Base-by-base conservation (phyloP, 1,140 invertebrate genomes). In the Augochlora pura region DNA sequence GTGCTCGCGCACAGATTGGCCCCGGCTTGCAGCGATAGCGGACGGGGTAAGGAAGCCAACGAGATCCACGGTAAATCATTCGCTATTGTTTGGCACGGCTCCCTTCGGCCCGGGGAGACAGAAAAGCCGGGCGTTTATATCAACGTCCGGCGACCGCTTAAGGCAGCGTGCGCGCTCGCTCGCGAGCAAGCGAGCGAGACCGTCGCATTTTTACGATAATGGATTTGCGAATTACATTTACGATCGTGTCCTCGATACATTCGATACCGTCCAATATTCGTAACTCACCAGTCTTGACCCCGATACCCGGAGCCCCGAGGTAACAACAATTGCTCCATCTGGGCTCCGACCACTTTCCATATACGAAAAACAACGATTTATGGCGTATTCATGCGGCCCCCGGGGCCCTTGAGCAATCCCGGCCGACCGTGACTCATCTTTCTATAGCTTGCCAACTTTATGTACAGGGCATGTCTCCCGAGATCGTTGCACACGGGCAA, bases 21-120 rank as follows among this genome's bases (percentile, higher is more conserved):
- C 38, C 25, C 42, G 10, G 25, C 27, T 10, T 23, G 23, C 25
- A 65, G 39, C 63, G 54, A 63, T 70, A 75, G 42, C 72, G 74
- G 71, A 46, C 21, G 54, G 62, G 54, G 62, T 32, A 63, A 76
- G 27, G 52, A 23, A 74, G 59, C 49, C 62, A 74, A 59, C 81
- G 32, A 83, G 76, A 65, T 59, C 54, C 62, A 62, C 64, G 62
- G 65, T 80, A 76, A 84, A 84, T 84, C 77, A 71, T 38, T 18
- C 54, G 38, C 60, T 38, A 80, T 80, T 72, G 67, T 80, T 71
- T 67, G 49, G 38, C 39, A 59, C 42, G 38, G 27, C 62, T 27
- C 1, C 16, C 66, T 32, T 14, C 62, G n/a, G 18, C 38, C 23
- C 46, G 70, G 54, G 39, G 64, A 73, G 65, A 52, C 57, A 64